Percentiles rank a stretch among this genome's conserved stretches.
Conservation (phyloP, 1,140 invertebrate species). For the Diorhabda sublineata region DNA sequence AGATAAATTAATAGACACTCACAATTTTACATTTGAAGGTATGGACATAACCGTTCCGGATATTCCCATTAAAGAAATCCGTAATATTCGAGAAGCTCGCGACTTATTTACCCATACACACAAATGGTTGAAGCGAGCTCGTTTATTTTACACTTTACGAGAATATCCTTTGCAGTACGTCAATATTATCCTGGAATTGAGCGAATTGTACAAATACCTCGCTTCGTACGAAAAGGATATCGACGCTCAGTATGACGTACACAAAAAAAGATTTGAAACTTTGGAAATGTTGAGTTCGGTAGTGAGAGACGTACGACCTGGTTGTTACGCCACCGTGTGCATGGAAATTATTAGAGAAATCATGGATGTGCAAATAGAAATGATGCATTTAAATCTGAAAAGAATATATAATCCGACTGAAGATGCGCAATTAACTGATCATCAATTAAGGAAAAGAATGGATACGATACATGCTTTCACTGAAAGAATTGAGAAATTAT, state of each 20-base stretch:
- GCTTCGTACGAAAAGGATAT: conserved; percentile 65
- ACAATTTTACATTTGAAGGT: conserved; percentile 24
- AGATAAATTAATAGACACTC: not conserved
- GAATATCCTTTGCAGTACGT: conserved; percentile 66
- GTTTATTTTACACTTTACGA: conserved; percentile 64
- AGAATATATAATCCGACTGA: conserved; percentile 35
- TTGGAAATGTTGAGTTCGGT: conserved; percentile 54
- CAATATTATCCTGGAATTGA: conserved; percentile 64
- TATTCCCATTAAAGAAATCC: conserved; percentile 31
- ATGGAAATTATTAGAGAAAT: conserved; percentile 46
- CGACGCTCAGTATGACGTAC: conserved; percentile 65
- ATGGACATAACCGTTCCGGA: conserved; percentile 25
- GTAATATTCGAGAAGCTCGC: conserved; percentile 52
- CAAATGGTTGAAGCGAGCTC: conserved; percentile 60
- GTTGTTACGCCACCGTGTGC: conserved; percentile 45
- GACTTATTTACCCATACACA: conserved; percentile 61
- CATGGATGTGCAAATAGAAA: conserved; percentile 55
- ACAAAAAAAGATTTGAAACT: conserved; percentile 65
- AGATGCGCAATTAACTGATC: not conserved
- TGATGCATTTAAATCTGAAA: conserved; percentile 56
- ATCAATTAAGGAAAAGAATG: no score
- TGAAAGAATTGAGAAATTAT: no score
- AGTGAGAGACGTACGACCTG: conserved; percentile 45
- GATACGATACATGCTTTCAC: no score
- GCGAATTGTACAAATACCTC: conserved; percentile 62